Evolutionary conservation across 2,888 invertebrate genomes (phyloP).

Genomic region (Eupelmus urozonus): DNA sequence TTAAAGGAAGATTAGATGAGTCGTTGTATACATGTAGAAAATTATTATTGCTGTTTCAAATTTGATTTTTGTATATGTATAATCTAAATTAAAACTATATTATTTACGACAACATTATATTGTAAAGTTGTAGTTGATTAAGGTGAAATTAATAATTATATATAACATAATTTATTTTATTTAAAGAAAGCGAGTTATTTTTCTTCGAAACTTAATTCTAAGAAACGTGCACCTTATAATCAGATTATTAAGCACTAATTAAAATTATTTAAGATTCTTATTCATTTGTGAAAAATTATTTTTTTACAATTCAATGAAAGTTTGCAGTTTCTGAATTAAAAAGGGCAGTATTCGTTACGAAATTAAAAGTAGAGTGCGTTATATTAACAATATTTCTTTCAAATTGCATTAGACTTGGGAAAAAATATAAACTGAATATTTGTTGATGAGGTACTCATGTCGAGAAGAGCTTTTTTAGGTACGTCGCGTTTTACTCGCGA

Average conservation of each 20-base stretch:
- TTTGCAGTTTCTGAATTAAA: neutral
- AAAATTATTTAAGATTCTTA: neutral
- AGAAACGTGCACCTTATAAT: too few species aligned
- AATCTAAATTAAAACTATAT: too few species aligned
- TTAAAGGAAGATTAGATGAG: too few species aligned
- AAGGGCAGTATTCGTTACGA: neutral
- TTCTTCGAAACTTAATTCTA: too few species aligned
- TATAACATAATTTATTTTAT: too few species aligned
- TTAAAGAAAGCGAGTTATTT: too few species aligned
- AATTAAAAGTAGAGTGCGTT: neutral
- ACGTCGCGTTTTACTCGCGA: conserved; percentile 38
- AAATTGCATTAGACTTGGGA: conserved; percentile 4
- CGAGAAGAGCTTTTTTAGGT: conserved; percentile 34
- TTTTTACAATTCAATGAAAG: neutral
- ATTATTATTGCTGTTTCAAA: neutral
- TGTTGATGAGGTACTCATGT: conserved; percentile 32
- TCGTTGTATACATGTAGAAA: too few species aligned
- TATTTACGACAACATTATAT: too few species aligned
- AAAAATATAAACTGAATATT: conserved; percentile 5
- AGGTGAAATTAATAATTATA: too few species aligned
- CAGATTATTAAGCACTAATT: neutral
- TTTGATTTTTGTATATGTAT: too few species aligned
- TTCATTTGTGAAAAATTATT: conserved; percentile 7
- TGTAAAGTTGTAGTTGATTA: too few species aligned
- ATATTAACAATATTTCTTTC: conserved; percentile 11